A percentile compares a stretch with the other conserved stretches of the same genome.
Evolutionary conservation across 2,888 invertebrate species (phyloP).

Genomic region (Eristalis pertinax): DNA sequence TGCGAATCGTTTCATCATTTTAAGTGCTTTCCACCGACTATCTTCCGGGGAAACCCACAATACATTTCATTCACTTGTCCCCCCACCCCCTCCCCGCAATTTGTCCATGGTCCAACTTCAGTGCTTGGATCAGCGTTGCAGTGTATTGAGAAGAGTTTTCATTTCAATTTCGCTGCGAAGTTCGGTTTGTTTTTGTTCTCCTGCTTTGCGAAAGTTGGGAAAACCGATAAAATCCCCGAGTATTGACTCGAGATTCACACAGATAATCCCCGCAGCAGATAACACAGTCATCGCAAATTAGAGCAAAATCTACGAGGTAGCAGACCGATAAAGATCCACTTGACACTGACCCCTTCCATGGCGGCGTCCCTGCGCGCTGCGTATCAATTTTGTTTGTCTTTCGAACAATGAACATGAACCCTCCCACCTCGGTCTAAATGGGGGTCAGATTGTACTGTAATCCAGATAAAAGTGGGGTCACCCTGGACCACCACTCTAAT

Average conservation of each 20-base stretch:
- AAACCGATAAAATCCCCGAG: not conserved
- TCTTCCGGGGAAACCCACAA: not conserved
- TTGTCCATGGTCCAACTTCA: not conserved
- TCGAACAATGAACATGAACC: not conserved
- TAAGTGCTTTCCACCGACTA: not conserved
- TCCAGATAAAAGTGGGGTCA: slow-evolving; percentile 1
- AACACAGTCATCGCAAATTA: not conserved
- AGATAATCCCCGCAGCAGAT: not conserved
- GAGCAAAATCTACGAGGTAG: not conserved
- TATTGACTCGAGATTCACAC: not conserved
- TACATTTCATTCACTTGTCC: not conserved
- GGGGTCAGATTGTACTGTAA: not conserved
- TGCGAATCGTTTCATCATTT: not conserved
- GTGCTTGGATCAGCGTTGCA: not conserved
- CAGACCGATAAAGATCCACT: slow-evolving; percentile 1
- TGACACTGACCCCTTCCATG: not conserved
- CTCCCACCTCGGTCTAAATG: not conserved
- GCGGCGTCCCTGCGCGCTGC: not conserved
- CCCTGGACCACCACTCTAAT: not conserved
- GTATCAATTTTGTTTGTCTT: not conserved
- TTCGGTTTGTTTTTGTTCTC: not conserved
- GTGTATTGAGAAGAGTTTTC: not conserved
- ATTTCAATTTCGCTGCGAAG: not conserved
- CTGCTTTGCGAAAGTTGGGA: not conserved
- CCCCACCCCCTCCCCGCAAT: too few relatives aligned